Conservation (phyloP, 2,797 vertebrate genomes). For the Microctenopoma lineatum region DNA sequence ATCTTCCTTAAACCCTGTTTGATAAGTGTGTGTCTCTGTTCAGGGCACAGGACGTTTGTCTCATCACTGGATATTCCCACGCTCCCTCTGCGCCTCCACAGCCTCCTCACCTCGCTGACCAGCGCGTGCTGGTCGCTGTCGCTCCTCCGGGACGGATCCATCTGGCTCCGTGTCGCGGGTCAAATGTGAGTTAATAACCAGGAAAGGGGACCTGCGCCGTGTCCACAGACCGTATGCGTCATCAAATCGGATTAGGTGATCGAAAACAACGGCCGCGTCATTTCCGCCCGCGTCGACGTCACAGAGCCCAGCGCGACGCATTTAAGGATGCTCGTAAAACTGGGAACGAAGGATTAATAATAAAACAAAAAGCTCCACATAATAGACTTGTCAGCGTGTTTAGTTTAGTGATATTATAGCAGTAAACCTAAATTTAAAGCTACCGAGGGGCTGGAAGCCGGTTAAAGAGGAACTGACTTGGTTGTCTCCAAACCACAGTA, state of each 20-base stretch:
- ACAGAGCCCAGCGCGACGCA: conserved; percentile 46
- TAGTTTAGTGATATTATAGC: too few species aligned
- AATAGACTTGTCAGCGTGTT: too few species aligned
- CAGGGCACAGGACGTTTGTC: neutral
- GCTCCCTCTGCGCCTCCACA: conserved; percentile 2
- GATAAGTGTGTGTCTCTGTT: too few species aligned
- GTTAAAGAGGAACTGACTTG: too few species aligned
- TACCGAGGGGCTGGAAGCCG: too few species aligned
- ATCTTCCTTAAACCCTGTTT: too few species aligned
- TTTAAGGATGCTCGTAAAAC: conserved; percentile 40
- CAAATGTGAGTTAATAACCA: neutral
- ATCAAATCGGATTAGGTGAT: conserved; percentile 44
- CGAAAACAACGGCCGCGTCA: conserved; percentile 36
- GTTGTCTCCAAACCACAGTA: too few species aligned
- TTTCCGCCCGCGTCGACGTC: conserved; percentile 61
- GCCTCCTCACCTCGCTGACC: conserved; percentile 93
- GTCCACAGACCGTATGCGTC: conserved; percentile 28
- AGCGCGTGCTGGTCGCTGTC: conserved; percentile 95
- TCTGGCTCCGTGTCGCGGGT: conserved; percentile 41
- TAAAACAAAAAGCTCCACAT: too few species aligned
- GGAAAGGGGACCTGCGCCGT: neutral
- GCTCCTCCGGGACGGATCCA: conserved; percentile 85
- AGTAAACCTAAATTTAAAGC: too few species aligned
- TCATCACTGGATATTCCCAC: neutral
- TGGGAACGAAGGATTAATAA: neutral